Base-by-base conservation (phyloP, 2,888 invertebrate genomes). In the Andrena praecox region DNA sequence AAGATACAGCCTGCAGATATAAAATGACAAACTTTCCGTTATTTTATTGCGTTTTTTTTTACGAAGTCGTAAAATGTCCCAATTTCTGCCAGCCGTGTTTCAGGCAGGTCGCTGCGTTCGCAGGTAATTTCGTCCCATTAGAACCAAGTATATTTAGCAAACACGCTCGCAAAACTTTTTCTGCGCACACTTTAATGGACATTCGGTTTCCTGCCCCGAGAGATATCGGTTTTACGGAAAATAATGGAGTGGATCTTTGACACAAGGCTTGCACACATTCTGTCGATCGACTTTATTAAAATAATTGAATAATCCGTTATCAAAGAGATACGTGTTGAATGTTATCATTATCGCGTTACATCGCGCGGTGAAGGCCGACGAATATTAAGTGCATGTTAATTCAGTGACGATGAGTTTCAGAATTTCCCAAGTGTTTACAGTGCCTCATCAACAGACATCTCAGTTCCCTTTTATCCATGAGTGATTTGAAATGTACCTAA, bases 281-380 rank as follows among this genome's bases (percentile, higher is more conserved):
- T 48, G 8, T 12, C 42, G 42, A 20, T 60, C 20, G 66, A 73
- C 42, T 66, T 73, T 59, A 59, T 73, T 56, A 12, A 56, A 35
- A 6, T 24, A 56, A 66, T 66, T 29, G 54, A 66, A 66, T 31
- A 50, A 64, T 56, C 29, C 10, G 16, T 8, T 29, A n/a, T 24
- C 29, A 3, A 35, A 42, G 35, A 3, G 54, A 35, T 27, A 24
- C 16, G 29, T 20, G 42, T 29, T 29, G 50, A n/a, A 24, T 4
- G 24, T 42, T 16, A 29, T 24, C 20, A 59, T 66, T 59, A 66
- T 59, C 42, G 24, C 29, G 42, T 73, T 73, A 56, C 56, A 35
- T 66, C 56, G 42, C 24, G 2, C 56, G 0, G 8, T 0, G 60
- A 60, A 42, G 24, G 10, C 24, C 35, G n/a, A 29, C 48, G 16